These are phyloP conservation scores for Sterrhoptilus dennistouni DNA, from an alignment of 2,113 vertebrate species.

Conservation along the genomic window DNA sequence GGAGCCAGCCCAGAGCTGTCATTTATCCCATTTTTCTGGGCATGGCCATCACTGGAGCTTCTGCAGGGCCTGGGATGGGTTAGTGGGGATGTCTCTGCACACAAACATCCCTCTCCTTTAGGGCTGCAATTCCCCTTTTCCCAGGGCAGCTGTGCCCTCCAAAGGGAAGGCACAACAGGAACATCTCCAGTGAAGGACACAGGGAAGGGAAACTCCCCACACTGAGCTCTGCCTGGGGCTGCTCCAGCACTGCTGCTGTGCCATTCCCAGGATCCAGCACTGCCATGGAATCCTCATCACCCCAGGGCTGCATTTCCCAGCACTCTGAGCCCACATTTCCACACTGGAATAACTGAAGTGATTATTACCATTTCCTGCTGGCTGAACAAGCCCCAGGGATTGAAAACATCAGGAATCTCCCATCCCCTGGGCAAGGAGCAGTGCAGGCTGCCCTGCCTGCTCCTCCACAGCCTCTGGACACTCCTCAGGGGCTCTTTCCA, in stretches of 20 bases:
- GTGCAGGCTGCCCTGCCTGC: background rate
- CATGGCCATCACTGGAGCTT: background rate
- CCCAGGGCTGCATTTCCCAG: background rate
- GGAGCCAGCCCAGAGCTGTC: background rate
- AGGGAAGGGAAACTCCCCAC: background rate
- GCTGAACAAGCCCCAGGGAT: background rate
- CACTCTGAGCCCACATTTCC: background rate
- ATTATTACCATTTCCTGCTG: background rate
- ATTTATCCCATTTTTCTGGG: rapidly evolving
- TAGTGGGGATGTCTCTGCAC: background rate
- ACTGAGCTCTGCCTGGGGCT: background rate
- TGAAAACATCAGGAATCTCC: background rate
- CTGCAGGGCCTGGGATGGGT: background rate
- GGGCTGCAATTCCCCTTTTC: background rate
- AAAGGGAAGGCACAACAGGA: background rate
- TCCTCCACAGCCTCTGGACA: background rate
- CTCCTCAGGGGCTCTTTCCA: background rate
- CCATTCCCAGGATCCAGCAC: background rate
- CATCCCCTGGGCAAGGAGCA: background rate
- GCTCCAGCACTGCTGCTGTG: background rate
- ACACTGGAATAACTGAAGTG: background rate
- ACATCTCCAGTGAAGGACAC: background rate
- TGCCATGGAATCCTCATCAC: background rate
- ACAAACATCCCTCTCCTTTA: background rate
- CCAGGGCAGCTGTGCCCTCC: background rate